phyloP scores from a whole-genome alignment of 1,140 invertebrate species.

The Drosophila guanche region DNA sequence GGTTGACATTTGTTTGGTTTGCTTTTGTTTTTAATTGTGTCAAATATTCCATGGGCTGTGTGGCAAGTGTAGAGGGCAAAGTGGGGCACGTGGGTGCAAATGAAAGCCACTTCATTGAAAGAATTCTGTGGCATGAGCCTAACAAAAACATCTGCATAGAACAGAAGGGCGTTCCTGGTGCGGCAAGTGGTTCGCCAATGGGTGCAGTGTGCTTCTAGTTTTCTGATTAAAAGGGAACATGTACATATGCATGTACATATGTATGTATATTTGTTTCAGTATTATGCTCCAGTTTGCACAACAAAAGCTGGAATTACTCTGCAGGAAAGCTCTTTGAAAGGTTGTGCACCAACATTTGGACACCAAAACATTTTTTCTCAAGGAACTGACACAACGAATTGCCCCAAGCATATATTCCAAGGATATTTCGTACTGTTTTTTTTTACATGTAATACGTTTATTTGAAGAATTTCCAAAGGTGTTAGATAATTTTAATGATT shows the following conservation, averaged over 20 bases:
- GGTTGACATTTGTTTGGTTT: conserved; percentile 69
- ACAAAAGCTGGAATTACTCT: conserved; percentile 21
- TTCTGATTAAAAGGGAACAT: conserved; percentile 41
- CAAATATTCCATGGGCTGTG: conserved; percentile 54
- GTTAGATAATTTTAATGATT: too few relatives aligned
- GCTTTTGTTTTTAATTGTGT: conserved; percentile 78
- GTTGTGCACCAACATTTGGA: conserved; percentile 13
- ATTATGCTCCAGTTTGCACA: conserved; percentile 31
- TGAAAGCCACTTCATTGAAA: conserved; percentile 55
- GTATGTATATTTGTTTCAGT: conserved; percentile 35
- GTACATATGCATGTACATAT: background rate
- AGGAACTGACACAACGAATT: too few relatives aligned
- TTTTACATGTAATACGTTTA: too few relatives aligned
- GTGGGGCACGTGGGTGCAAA: conserved; percentile 56
- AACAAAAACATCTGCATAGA: conserved; percentile 21
- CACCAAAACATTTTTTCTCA: background rate
- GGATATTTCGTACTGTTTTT: too few relatives aligned
- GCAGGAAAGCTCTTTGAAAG: conserved; percentile 2
- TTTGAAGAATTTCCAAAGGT: too few relatives aligned
- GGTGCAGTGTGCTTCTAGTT: conserved; percentile 13
- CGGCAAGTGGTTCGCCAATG: conserved; percentile 9
- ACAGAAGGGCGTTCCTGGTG: conserved; percentile 2
- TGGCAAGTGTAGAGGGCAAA: conserved; percentile 11
- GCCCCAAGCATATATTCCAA: too few relatives aligned
- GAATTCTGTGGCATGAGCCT: conserved; percentile 36